Base-by-base conservation (phyloP, 1,140 invertebrate species). In the Tetramorium parvispinum region DNA sequence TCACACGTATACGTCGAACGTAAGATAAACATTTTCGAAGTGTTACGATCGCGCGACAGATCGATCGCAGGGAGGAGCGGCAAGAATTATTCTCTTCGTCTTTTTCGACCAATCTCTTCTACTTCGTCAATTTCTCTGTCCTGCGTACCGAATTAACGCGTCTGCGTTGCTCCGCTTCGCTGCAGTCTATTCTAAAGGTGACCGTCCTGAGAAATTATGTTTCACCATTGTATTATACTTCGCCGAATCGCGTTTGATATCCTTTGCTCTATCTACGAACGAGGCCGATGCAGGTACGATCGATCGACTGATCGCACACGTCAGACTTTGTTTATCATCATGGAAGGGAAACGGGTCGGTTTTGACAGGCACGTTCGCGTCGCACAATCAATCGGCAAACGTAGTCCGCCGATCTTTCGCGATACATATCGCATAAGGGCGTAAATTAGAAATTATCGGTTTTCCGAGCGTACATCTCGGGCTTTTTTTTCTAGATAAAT, bases 71-170 rank as follows among this genome's bases (percentile, higher is more conserved):
- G 24, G 13, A 81, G 59, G 51, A 76, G 66, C 16, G 59, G 49
- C 46, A 70, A 57, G 65, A 77, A 77, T 37, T 46, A 79, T 18
- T 75, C 61, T 51, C 87, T 79, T 76, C 55, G 75, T 79, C 37
- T 68, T 57, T 88, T 83, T 75, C 87, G 83, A 89, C 59, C 88
- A 88, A 85, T 86, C 88, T 88, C 78, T 85, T 88, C 77, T 37
- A 79, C 71, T 88, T 32, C 53, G 75, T 88, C 87, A 86, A 89
- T 88, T 88, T 78, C 66, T 88, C 88, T 86, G 73, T 89, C 59
- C 57, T 73, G 18, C 46, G 68, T 65, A 82, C 59, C 73, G 75
- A 79, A 81, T 88, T 85, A 85, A 73, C 82, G 11, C 87, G 40
- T 65, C 46, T 59, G 73, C 87, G 65, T 81, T 53, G 40, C 43